Conservation (phyloP, 2,113 vertebrate species). For the Dendrocopos noguchii region DNA sequence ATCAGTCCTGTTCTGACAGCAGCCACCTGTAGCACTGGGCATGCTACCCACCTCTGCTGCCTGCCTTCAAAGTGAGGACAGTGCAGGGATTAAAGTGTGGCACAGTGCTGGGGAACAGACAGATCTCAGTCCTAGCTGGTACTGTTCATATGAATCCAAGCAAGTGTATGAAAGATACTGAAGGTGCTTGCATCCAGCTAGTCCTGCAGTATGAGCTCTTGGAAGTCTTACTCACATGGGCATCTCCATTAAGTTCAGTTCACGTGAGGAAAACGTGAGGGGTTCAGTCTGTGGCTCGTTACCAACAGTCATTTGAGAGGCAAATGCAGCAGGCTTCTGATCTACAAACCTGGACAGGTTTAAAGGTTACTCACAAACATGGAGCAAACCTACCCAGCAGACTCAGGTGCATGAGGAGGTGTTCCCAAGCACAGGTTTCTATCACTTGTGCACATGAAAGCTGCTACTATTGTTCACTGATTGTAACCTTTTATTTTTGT, state of each 20-base stretch:
- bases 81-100: background rate
- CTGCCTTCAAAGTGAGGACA: background rate
- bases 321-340: conserved; percentile 21
- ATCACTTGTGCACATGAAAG: background rate
- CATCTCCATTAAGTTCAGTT: conserved; percentile 7
- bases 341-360: background rate
- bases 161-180: background rate
- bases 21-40: background rate
- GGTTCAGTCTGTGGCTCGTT: background rate
- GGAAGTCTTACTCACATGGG: conserved; percentile 8
- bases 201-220: background rate
- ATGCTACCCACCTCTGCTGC: background rate
- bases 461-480: background rate
- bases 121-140: background rate
- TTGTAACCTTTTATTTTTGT: background rate
- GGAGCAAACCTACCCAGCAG: background rate
- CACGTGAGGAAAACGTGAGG: background rate
- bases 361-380: conserved; percentile 7
- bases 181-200: background rate
- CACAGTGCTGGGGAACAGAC: background rate
- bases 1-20: background rate
- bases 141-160: background rate
- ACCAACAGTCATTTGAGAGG: background rate
- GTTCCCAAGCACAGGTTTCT: background rate
- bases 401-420: background rate